phyloP scores from a whole-genome alignment of 2,888 invertebrate genomes.

The Cephus runcator region DNA sequence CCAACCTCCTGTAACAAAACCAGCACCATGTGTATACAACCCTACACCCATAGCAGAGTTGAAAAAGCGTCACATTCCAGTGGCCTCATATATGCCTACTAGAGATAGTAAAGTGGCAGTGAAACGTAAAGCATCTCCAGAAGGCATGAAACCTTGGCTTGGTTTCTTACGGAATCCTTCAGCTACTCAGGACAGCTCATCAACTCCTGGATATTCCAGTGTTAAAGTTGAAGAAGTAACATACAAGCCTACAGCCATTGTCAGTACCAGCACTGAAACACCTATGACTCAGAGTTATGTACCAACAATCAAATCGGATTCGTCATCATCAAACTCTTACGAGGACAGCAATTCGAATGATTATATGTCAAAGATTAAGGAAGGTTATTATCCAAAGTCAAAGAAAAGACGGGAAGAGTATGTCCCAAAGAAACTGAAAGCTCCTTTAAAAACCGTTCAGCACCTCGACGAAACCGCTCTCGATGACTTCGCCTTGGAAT shows the following conservation, averaged over 20 bases:
- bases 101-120: constrained; percentile 55
- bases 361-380: constrained; percentile 48
- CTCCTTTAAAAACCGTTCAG: constrained; percentile 49
- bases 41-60: constrained; percentile 76
- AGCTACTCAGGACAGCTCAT: neutral
- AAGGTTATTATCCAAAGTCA: constrained; percentile 55
- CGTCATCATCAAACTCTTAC: constrained; percentile 44
- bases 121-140: constrained; percentile 58
- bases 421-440: constrained; percentile 59
- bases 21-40: constrained; percentile 67
- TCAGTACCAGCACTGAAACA: constrained; percentile 30
- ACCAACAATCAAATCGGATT: constrained; percentile 51
- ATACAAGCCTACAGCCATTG: constrained; percentile 58
- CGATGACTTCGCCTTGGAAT: constrained; percentile 61
- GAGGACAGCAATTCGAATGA: constrained; percentile 47
- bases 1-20: constrained; percentile 48
- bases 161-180: constrained; percentile 39
- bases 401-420: constrained; percentile 62
- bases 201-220: constrained; percentile 14
- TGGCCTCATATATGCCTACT: constrained; percentile 56
- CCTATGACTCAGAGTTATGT: constrained; percentile 47
- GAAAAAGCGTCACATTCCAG: constrained; percentile 63
- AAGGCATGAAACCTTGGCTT: constrained; percentile 49
- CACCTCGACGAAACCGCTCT: constrained; percentile 52
- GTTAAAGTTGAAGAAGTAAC: constrained; percentile 35